These are phyloP conservation scores for Acrobasis suavella DNA, from an alignment of 2,888 invertebrate genomes.

Conservation along the genomic window DNA sequence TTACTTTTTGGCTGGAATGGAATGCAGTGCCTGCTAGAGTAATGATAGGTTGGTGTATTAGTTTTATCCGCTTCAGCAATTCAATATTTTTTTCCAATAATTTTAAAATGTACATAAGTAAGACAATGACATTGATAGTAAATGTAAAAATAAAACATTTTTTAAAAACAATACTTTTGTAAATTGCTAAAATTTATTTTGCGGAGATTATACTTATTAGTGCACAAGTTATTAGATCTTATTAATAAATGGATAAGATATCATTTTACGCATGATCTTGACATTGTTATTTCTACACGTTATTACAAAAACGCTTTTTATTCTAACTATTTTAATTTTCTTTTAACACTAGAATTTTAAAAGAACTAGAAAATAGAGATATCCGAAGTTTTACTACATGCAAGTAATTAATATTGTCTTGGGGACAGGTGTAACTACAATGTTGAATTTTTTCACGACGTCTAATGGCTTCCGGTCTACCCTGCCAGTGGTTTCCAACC, in stretches of 20 bases:
- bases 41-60: slow-evolving; percentile 92
- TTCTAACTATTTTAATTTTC: neutral
- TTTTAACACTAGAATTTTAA: neutral
- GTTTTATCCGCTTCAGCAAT: slow-evolving; percentile 19
- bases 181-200: neutral
- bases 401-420: slow-evolving; percentile 33
- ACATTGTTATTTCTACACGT: neutral
- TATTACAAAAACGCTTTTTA: neutral
- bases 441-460: slow-evolving; percentile 99
- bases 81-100: too few relatives aligned
- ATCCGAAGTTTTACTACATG: neutral
- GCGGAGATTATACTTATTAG: neutral
- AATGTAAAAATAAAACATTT: neutral
- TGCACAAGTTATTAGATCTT: neutral
- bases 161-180: neutral
- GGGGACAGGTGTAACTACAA: slow-evolving; percentile 94
- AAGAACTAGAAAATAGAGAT: neutral
- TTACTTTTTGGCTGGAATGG: slow-evolving; percentile 99
- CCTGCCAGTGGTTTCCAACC: slow-evolving; percentile 95
- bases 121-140: neutral
- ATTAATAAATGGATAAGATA: neutral
- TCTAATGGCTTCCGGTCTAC: slow-evolving; percentile 96
- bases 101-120: too few relatives aligned
- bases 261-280: neutral
- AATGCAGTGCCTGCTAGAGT: slow-evolving; percentile 98